Evolutionary conservation across 2,888 invertebrate species (phyloP).

Genomic region (Lasioglossum leucozonium): DNA sequence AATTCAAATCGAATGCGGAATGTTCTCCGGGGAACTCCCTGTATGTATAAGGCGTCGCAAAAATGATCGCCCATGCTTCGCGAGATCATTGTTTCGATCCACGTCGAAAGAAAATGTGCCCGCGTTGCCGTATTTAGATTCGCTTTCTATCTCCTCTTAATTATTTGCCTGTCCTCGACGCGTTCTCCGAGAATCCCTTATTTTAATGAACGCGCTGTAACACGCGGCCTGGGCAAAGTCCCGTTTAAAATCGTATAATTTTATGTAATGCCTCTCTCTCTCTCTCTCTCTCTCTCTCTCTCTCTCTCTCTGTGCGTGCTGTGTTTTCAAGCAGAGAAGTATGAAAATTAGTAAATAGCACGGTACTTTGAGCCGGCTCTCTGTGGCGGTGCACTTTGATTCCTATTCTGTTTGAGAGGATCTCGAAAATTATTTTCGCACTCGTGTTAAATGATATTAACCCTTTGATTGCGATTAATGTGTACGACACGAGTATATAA

Average conservation of each 20-base stretch:
- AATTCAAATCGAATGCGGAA: constrained; percentile 4
- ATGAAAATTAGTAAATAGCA: not conserved
- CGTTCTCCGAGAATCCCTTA: not conserved
- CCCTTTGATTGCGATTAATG: not conserved
- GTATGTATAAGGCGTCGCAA: not conserved
- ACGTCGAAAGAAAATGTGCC: not conserved
- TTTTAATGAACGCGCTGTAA: not conserved
- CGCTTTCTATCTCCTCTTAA: not conserved
- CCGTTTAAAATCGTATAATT: not conserved
- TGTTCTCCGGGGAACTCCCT: not conserved
- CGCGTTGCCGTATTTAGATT: not conserved
- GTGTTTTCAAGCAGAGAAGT: not conserved
- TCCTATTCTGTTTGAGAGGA: not conserved
- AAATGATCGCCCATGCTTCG: not conserved
- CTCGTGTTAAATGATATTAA: not conserved
- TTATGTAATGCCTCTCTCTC: not conserved
- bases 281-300: no score
- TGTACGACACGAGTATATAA: no score
- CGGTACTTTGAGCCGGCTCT: not conserved
- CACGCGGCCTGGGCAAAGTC: not conserved
- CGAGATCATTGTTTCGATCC: not conserved
- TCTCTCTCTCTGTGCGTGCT: no score
- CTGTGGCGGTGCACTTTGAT: not conserved
- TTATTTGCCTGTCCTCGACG: not conserved
- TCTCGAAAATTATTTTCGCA: not conserved